Percentiles rank a stretch among this genome's conserved stretches.
These are phyloP conservation scores for Ophioninae sp. DNA, from an alignment of 2,888 invertebrate species.

Conservation along the genomic window DNA sequence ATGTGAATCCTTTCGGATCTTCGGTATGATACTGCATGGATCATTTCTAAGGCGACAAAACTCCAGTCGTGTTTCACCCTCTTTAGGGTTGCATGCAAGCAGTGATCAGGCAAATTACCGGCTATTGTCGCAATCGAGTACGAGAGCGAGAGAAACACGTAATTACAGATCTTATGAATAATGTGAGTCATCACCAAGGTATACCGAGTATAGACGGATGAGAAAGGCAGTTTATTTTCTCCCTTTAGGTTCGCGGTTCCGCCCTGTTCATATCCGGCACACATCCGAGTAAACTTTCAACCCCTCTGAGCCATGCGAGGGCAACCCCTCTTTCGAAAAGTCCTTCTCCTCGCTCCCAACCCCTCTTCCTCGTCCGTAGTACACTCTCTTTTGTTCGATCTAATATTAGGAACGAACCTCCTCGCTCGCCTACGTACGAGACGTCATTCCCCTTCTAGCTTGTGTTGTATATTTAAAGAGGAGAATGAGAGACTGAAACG, in stretches of 20 bases:
- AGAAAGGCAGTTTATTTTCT: constrained; percentile 54
- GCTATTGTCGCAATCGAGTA: constrained; percentile 39
- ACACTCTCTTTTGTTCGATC: constrained; percentile 56
- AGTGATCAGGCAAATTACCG: neutral
- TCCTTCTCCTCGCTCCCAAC: neutral
- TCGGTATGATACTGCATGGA: neutral
- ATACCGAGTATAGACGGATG: constrained; percentile 7
- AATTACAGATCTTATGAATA: constrained; percentile 49
- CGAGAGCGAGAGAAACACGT: constrained; percentile 23
- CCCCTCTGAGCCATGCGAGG: constrained; percentile 47
- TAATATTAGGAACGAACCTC: constrained; percentile 53
- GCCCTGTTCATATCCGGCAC: constrained; percentile 59
- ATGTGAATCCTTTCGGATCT: neutral
- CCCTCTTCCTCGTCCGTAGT: neutral
- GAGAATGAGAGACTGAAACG: neutral
- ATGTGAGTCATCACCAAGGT: constrained; percentile 52
- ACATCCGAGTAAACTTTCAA: constrained; percentile 46
- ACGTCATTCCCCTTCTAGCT: constrained; percentile 37
- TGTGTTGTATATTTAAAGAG: constrained; percentile 21
- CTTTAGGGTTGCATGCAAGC: neutral
- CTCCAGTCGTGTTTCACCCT: neutral
- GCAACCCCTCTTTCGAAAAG: constrained; percentile 47
- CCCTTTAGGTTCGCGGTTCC: constrained; percentile 54
- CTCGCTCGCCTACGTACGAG: constrained; percentile 43
- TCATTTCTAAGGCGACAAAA: neutral